Percentiles rank a stretch among this genome's conserved stretches.
Evolutionary conservation across 2,888 invertebrate species (phyloP).

Genomic region (Heteromyza rotundicornis): DNA sequence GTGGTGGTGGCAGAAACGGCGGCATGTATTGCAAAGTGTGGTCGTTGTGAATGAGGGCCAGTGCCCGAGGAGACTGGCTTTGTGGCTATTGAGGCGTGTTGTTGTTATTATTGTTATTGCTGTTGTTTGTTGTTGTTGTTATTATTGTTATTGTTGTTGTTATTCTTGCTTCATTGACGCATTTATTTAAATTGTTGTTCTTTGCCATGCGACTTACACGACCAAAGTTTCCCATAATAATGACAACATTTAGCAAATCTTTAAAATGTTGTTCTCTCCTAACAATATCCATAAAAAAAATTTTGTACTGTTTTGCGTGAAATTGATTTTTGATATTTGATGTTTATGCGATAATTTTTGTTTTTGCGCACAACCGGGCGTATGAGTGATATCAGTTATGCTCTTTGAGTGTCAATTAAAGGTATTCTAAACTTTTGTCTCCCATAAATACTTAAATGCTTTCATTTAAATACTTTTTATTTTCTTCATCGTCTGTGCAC

Average conservation of each 20-base stretch:
- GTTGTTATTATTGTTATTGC: too few species aligned
- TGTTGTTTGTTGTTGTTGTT: constrained; percentile 1
- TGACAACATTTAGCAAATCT: constrained; percentile 7
- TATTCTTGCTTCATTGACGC: constrained; percentile 2
- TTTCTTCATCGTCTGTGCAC: too few species aligned
- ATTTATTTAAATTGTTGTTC: constrained; percentile 16
- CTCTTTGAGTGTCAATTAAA: too few species aligned
- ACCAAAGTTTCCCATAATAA: constrained; percentile 5
- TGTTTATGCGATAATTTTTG: neutral
- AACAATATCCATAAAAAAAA: neutral
- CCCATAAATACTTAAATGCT: too few species aligned
- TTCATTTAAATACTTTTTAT: too few species aligned
- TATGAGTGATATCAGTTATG: neutral
- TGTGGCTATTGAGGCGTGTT: constrained; percentile 4
- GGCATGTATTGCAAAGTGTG: neutral
- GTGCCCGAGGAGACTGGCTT: neutral
- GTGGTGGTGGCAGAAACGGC: neutral
- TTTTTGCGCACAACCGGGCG: neutral
- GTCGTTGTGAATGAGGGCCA: too few species aligned
- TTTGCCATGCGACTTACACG: too few species aligned
- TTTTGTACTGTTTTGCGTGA: neutral
- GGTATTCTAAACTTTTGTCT: too few species aligned
- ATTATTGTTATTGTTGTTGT: neutral
- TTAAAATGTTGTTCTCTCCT: neutral
- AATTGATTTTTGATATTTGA: constrained; percentile 20